These are phyloP conservation scores for Perodicticus potto DNA, from an alignment of 2,797 vertebrate species.

Conservation along the genomic window DNA sequence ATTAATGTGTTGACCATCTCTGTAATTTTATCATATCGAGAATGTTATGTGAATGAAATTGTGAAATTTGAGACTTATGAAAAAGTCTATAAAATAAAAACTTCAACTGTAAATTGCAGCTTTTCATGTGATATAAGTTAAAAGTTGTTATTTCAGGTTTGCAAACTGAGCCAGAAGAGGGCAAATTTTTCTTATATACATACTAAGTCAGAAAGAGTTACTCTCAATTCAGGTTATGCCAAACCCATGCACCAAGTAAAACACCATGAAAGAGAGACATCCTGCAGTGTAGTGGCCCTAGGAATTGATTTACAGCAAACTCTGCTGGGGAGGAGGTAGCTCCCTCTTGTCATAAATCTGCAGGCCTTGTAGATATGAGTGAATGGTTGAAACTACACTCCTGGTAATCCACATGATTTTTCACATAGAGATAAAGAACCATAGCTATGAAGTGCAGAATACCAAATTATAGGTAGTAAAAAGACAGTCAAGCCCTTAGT, in stretches of 20 bases:
- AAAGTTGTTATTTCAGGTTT: background rate
- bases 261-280: background rate
- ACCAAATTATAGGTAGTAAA: constrained; percentile 29
- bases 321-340: background rate
- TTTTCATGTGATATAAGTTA: background rate
- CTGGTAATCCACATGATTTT: background rate
- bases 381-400: background rate
- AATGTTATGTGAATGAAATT: background rate
- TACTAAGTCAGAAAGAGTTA: constrained; percentile 43
- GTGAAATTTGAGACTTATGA: background rate
- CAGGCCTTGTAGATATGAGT: background rate
- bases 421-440: background rate
- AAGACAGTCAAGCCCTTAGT: constrained; percentile 55
- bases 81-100: background rate
- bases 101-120: background rate
- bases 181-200: background rate
- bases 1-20: background rate
- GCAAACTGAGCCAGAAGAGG: background rate
- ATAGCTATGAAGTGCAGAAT: constrained; percentile 29
- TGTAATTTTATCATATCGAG: background rate
- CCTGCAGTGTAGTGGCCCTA: background rate
- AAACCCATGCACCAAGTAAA: constrained; percentile 7
- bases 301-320: background rate
- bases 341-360: constrained; percentile 41
- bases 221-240: background rate